A percentile compares a stretch with the other conserved stretches of the same genome.
Conservation (phyloP, 2,113 vertebrate species). For the Bufo gargarizans region DNA sequence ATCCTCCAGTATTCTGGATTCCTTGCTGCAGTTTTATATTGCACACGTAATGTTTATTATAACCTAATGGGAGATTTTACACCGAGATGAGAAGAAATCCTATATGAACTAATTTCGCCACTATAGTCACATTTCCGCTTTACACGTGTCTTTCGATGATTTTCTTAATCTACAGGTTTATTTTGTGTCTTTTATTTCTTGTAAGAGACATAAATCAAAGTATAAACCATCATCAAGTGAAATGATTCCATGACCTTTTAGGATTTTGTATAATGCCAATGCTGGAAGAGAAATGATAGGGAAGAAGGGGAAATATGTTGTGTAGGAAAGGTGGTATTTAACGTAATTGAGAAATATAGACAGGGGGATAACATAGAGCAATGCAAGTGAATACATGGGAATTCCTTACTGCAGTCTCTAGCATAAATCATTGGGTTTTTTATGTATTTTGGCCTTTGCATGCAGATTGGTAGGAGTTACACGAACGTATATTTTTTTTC, state of each 20-base stretch:
- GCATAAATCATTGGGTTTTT: not conserved
- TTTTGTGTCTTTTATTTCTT: not conserved
- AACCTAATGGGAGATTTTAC: slow-evolving; percentile 18
- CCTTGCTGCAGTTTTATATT: not conserved
- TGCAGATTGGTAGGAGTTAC: too few species aligned
- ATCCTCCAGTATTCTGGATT: slow-evolving; percentile 34
- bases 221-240: not conserved
- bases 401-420: not conserved
- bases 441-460: not conserved
- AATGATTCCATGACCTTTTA: slow-evolving; percentile 1
- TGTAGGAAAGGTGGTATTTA: not conserved
- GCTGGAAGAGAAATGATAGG: not conserved
- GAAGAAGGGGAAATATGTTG: not conserved
- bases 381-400: not conserved
- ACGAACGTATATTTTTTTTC: too few species aligned
- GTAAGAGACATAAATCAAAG: not conserved
- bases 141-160: not conserved
- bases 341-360: not conserved
- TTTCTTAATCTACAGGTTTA: not conserved
- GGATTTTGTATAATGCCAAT: not conserved
- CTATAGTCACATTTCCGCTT: not conserved
- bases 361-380: not conserved
- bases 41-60: slow-evolving; percentile 30
- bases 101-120: not conserved
- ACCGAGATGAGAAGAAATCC: not conserved